A percentile compares a stretch with the other conserved stretches of the same genome.
These are phyloP conservation scores for Etheostoma perlongum DNA, from an alignment of 2,797 vertebrate genomes.

Conservation along the genomic window DNA sequence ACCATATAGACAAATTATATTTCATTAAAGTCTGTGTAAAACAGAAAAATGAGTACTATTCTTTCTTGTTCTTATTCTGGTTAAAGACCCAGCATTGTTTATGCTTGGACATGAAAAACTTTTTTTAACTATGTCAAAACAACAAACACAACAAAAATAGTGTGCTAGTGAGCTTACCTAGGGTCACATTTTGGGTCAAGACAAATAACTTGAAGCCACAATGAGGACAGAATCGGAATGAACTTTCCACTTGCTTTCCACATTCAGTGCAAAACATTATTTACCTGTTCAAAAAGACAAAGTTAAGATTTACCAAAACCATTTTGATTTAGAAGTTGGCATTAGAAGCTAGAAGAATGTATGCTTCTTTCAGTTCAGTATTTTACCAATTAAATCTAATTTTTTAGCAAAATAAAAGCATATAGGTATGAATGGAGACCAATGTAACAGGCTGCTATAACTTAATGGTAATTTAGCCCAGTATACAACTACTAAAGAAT, in stretches of 20 bases:
- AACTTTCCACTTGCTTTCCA: conserved; percentile 1
- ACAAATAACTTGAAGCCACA: conserved; percentile 34
- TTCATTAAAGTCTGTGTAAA: background rate
- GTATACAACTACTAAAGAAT: background rate
- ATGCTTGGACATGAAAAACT: too few species aligned
- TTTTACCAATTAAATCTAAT: background rate
- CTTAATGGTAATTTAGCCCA: background rate
- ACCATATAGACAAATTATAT: background rate
- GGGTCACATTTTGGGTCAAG: background rate
- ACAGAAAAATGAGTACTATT: background rate
- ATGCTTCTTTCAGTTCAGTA: background rate
- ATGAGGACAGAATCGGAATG: conserved; percentile 35
- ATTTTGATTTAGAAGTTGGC: background rate
- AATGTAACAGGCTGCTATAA: background rate
- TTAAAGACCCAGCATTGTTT: background rate
- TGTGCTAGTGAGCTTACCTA: conserved; percentile 26
- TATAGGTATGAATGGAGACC: background rate
- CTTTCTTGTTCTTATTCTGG: background rate
- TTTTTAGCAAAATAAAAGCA: background rate
- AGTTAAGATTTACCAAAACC: background rate
- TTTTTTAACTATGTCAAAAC: too few species aligned
- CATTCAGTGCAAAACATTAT: conserved; percentile 45
- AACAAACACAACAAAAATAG: background rate
- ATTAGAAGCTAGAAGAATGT: rapidly evolving
- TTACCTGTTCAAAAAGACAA: conserved; percentile 30